Percentiles rank a stretch among this genome's conserved stretches.
Evolutionary conservation across 2,888 invertebrate genomes (phyloP).

Genomic region (Scaptomyza tumidula): DNA sequence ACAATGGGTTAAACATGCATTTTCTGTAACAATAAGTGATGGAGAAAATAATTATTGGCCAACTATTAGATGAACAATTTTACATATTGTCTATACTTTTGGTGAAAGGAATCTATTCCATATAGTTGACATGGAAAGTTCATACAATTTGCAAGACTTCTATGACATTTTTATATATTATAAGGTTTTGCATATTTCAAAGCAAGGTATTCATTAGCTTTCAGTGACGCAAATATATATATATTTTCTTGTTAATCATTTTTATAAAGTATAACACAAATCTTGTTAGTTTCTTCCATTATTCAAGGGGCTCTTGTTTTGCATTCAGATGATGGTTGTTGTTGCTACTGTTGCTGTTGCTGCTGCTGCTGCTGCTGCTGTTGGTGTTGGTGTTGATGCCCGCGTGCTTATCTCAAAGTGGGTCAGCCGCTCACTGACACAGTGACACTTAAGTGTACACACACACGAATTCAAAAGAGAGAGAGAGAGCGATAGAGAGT

Average conservation of each 20-base stretch:
- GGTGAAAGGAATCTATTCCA: too few species aligned
- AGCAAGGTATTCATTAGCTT: too few species aligned
- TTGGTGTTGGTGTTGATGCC: slow-evolving; percentile 39
- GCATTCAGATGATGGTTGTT: slow-evolving; percentile 18
- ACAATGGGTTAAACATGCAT: not conserved
- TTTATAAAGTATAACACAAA: not conserved
- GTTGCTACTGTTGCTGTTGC: slow-evolving; percentile 28
- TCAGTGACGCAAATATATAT: too few species aligned
- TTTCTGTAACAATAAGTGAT: not conserved
- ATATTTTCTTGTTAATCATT: too few species aligned
- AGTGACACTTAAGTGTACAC: slow-evolving; percentile 71
- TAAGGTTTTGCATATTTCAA: too few species aligned
- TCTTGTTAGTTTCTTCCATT: slow-evolving; percentile 4
- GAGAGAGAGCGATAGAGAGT: not conserved
- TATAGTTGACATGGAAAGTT: too few species aligned
- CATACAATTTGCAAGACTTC: too few species aligned
- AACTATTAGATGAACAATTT: not conserved
- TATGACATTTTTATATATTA: too few species aligned
- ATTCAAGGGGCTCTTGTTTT: slow-evolving; percentile 11
- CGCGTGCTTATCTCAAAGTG: slow-evolving; percentile 71
- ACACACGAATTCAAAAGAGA: slow-evolving; percentile 1
- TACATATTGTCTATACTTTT: not conserved
- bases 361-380: slow-evolving; percentile 34
- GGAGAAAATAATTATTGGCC: not conserved
- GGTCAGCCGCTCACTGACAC: slow-evolving; percentile 79